Evolutionary conservation across 2,888 invertebrate genomes (phyloP), one percentile per base, ranked within the genome.

Genomic region (Alsophila aescularia): DNA sequence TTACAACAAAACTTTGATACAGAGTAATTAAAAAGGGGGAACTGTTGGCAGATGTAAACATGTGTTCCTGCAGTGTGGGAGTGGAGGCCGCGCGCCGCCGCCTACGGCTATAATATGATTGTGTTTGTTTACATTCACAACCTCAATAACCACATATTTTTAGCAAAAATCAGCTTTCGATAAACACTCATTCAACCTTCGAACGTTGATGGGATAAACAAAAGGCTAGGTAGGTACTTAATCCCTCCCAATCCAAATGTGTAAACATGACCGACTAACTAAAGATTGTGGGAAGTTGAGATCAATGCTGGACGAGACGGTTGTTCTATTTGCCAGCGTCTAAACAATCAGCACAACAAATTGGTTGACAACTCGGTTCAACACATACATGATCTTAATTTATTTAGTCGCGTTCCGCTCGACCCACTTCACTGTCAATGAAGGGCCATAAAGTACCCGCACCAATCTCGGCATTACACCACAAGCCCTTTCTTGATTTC

Each of bases 21-120:
- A 63, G 61, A 62, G 65, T 72, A 68, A 75, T 73, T 72, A 77
- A 73, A 73, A 58, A 67, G 70, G 67, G 74, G 75, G 68, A 74
- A 80, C 75, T 73, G 73, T 69, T 77, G 66, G 73, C 70, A 74
- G 70, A 81, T 72, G 75, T 83, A 83, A 87, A 86, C 88, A 90
- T 85, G 76, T 89, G 87, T 86, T 83, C 79, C 79, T 76, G 77
- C 69, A 64, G 50, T 64, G 84, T 84, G 80, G 86, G 85, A 81
- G 83, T 76, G 75, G 80, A 88, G 87, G 87, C 77, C 87, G 66
- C 50, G 57, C 45, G 48, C 52, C 70, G 67, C 59, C 77, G 75
- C 81, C 81, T 74, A 79, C 83, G 72, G 73, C 66, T 67, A 62
- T 66, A 24, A 7, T 24, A 64, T 67, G 64, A 72, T 67, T 62